phyloP scores from a whole-genome alignment of 2,113 vertebrate genomes.

The Calidris pugnax region DNA sequence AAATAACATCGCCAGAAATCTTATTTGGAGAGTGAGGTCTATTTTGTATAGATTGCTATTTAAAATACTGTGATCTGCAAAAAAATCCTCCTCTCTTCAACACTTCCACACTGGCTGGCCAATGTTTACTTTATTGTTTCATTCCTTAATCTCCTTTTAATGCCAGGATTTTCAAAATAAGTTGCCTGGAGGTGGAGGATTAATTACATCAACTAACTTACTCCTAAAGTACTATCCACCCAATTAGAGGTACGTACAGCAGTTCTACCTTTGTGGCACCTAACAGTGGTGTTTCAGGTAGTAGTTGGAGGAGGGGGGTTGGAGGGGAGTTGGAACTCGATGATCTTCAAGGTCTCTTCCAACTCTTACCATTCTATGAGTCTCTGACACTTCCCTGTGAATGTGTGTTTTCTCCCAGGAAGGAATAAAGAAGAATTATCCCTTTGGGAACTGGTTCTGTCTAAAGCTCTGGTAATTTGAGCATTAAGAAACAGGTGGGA shows the following conservation, averaged over 20 bases:
- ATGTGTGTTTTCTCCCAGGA: fast-evolving
- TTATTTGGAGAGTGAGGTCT: background rate
- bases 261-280: background rate
- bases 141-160: background rate
- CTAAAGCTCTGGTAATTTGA: background rate
- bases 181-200: background rate
- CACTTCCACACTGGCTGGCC: background rate
- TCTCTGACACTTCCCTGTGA: background rate
- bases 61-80: background rate
- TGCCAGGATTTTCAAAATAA: background rate
- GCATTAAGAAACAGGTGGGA: background rate
- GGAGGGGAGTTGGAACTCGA: background rate
- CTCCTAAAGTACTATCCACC: background rate
- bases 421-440: background rate
- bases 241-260: background rate
- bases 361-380: background rate
- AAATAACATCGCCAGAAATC: background rate
- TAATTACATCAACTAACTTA: background rate
- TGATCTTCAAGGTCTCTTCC: background rate
- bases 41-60: background rate
- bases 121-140: background rate
- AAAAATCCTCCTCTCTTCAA: background rate
- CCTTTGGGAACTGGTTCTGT: background rate
- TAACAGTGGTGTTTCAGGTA: background rate
- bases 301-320: too few relatives aligned